Base-by-base conservation (phyloP, 1,140 invertebrate genomes). In the Neodiprion fabricii region DNA sequence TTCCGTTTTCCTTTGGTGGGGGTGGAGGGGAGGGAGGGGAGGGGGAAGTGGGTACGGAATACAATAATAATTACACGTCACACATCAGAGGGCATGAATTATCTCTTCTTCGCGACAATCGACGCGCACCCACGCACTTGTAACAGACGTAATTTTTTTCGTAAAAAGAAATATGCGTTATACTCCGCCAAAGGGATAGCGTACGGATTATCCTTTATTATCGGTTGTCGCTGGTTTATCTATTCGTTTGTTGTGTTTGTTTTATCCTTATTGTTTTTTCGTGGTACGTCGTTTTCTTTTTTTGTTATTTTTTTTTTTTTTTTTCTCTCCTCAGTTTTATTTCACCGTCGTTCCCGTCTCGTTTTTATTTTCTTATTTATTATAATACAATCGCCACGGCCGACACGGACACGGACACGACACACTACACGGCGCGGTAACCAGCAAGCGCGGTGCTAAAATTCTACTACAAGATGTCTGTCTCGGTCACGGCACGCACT, bases 391-490 rank as follows among this genome's bases (percentile, higher is more conserved):
- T 23, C 70, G 10, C 12, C 70, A 48, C 70, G 21, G 73, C 53
- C 72, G 76, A 75, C 68, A 77, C 76, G 75, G 74, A 75, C 80
- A 75, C 77, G 75, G 81, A 83, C 79, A 75, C 80, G 79, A 74
- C 48, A 40, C 28, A 79, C 79, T 80, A 83, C 82, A 83, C 81
- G 53, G 78, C 82, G 83, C 83, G 82, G 81, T 81, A 84, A 72
- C 48, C 21, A 48, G 74, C 72, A 76, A 81, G 80, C 82, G 83
- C 82, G 82, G 81, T 83, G 84, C 85, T 85, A 85, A 84, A 61
- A 84, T 83, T 85, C 84, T 84, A 85, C 84, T 83, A 85, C 85
- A 86, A 86, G 84, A 86, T 86, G 85, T 86, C 85, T 82, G 83
- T 83, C 82, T 80, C 73, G 77, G 78, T 78, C 81, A 82, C 82